phyloP scores from a whole-genome alignment of 2,888 invertebrate genomes.

The Leptinotarsa haldemani region DNA sequence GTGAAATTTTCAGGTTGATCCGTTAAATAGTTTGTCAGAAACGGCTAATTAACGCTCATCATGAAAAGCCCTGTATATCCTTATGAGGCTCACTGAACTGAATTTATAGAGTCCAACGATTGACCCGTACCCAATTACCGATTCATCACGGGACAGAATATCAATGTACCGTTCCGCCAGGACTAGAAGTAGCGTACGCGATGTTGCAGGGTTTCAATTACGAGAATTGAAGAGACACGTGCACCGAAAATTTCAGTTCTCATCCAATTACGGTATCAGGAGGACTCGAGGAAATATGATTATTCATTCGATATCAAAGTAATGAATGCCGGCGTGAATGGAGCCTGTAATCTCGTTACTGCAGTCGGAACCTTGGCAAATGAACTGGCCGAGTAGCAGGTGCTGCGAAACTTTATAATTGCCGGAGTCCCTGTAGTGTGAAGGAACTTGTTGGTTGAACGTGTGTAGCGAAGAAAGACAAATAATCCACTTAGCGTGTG shows the following conservation, averaged over 20 bases:
- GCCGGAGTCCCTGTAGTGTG: not conserved
- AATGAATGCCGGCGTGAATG: slow-evolving; percentile 5
- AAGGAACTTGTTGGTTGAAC: not conserved
- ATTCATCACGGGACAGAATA: too few relatives aligned
- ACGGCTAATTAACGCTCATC: too few relatives aligned
- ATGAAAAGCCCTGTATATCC: too few relatives aligned
- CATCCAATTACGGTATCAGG: slow-evolving; percentile 12
- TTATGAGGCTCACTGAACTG: too few relatives aligned
- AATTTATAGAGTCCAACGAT: too few relatives aligned
- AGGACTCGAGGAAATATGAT: slow-evolving; percentile 11
- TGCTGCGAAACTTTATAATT: not conserved
- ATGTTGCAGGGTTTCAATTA: not conserved
- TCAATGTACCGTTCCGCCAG: too few relatives aligned
- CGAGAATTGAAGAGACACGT: slow-evolving; percentile 9
- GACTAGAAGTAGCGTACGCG: not conserved
- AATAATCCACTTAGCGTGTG: not conserved
- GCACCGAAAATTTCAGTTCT: slow-evolving; percentile 1
- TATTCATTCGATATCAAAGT: slow-evolving; percentile 20
- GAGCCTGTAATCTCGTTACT: slow-evolving; percentile 11
- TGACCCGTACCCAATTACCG: too few relatives aligned
- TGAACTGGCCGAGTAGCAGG: slow-evolving; percentile 15
- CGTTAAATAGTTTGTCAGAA: too few relatives aligned
- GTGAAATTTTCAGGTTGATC: too few relatives aligned
- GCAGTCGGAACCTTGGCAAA: slow-evolving; percentile 1
- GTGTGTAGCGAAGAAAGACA: not conserved